Base-by-base conservation (phyloP, 2,888 invertebrate species). In the Hofmannophila pseudospretella region DNA sequence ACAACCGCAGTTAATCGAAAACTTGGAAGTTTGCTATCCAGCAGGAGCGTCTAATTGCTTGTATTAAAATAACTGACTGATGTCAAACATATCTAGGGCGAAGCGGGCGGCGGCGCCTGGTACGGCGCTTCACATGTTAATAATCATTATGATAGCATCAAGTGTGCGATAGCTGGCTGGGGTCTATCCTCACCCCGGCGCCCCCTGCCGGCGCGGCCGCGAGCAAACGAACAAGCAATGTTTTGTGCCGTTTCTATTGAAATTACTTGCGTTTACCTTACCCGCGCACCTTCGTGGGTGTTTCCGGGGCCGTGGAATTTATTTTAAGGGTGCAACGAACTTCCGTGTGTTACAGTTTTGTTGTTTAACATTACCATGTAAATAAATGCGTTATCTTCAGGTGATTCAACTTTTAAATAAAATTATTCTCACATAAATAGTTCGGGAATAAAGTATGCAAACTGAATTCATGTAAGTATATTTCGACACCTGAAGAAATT, bases 131-230 rank as follows among this genome's bases (percentile, higher is more conserved):
- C 80, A 84, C 86, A 84, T 84, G 84, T 86, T 84, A 84, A 85
- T 86, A 84, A 85, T 85, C 84, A 81, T 85, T 82, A 80, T 84
- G 84, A 85, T 86, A 84, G 71, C 74, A 85, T 85, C 85, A 81
- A 85, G 82, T 82, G 74, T 80, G 77, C 84, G 81, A 80, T 80
- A 78, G 80, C 75, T 70, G n/a, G 80, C 75, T 57, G 56, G 58
- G 65, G 51, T 58, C 54, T 58, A 49, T 53, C 58, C 58, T 53
- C 58, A 51, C 58, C 57, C 52, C 51, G 33, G 42, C 36, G 10
- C 31, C 41, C 32, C 19, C 30, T 36, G 41, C 36, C 47, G 26
- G 16, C 44, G 48, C 47, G 44, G 42, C 48, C 42, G 45, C 47
- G 38, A 44, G 39, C 54, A 42, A 44, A 43, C 43, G 46, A 49